Percentiles rank a stretch among this genome's conserved stretches.
These are phyloP conservation scores for Epizoanthus illoricatus DNA, from an alignment of 92 coral and sea anemone genomes.

Conservation along the genomic window DNA sequence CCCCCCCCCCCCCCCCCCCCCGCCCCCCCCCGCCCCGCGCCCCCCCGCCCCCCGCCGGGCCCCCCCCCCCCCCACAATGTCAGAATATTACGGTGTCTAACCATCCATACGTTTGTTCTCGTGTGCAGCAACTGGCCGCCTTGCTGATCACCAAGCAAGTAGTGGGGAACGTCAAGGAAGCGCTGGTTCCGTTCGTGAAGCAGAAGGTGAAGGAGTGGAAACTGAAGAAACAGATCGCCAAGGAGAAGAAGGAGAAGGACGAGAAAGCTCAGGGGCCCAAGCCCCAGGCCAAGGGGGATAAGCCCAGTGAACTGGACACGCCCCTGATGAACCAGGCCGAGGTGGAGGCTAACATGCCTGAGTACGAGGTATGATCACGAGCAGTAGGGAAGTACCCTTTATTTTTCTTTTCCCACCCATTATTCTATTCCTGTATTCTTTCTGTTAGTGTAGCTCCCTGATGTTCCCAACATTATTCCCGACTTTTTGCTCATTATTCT, in stretches of 20 bases:
- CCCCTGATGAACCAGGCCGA: conserved; percentile 97
- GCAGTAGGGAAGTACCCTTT: not conserved
- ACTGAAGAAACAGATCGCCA: conserved; percentile 85
- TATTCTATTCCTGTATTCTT: too few species aligned
- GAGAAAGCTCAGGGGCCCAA: conserved; percentile 57
- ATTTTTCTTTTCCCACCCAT: too few species aligned
- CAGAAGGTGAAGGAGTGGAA: conserved; percentile 99
- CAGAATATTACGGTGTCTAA: too few species aligned
- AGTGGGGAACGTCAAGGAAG: conserved; percentile 95
- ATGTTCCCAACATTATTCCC: too few species aligned
- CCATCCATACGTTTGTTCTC: not conserved
- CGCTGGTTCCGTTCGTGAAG: conserved; percentile 91
- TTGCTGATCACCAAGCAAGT: conserved; percentile 93
- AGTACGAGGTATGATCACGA: conserved; percentile 75
- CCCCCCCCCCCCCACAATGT: too few species aligned
- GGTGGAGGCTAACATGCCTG: conserved; percentile 92
- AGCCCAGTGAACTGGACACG: conserved; percentile 88
- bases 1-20: too few species aligned
- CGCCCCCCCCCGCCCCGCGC: too few species aligned
- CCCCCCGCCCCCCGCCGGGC: too few species aligned
- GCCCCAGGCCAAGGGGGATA: conserved; percentile 55
- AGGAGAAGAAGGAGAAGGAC: conserved; percentile 84
- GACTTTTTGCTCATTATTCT: too few species aligned
- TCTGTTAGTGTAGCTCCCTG: too few species aligned
- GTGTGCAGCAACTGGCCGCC: conserved; percentile 77